These are phyloP conservation scores for Salvelinus fontinalis DNA, from an alignment of 2,113 vertebrate species.

Conservation along the genomic window DNA sequence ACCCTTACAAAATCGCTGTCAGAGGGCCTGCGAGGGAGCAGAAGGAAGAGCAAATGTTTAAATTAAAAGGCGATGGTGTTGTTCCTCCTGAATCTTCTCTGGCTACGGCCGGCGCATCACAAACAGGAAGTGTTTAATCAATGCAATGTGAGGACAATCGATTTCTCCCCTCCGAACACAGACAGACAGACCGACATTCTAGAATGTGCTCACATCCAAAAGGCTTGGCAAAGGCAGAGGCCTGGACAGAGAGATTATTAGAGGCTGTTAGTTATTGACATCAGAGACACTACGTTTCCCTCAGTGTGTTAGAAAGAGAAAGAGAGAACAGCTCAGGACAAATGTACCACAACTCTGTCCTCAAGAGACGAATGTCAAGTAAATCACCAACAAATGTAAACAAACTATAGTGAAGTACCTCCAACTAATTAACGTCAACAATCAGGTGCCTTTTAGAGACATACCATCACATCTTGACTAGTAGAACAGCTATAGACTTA, in stretches of 20 bases:
- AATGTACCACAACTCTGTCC: not conserved
- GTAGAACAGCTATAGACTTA: too few relatives aligned
- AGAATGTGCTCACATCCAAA: not conserved
- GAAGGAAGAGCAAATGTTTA: conserved; percentile 22
- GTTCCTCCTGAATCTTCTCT: conserved; percentile 1
- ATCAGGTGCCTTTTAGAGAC: too few relatives aligned
- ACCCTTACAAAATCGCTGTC: conserved; percentile 8
- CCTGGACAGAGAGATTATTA: not conserved
- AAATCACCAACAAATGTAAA: not conserved
- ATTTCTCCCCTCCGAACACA: not conserved
- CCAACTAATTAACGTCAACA: too few relatives aligned
- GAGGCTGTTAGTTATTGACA: not conserved
- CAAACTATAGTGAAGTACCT: not conserved
- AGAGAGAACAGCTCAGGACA: not conserved
- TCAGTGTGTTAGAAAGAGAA: not conserved
- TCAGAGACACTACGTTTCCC: not conserved
- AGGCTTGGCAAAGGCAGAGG: not conserved
- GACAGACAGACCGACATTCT: not conserved
- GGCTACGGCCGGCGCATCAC: conserved; percentile 1
- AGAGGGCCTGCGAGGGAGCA: not conserved
- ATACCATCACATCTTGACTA: too few relatives aligned
- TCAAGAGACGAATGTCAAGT: not conserved
- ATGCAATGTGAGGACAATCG: conserved; percentile 21
- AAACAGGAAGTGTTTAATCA: conserved; percentile 35
- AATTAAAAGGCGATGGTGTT: conserved; percentile 17